phyloP scores from a whole-genome alignment of 2,888 invertebrate species.

The Harpalus rubripes region DNA sequence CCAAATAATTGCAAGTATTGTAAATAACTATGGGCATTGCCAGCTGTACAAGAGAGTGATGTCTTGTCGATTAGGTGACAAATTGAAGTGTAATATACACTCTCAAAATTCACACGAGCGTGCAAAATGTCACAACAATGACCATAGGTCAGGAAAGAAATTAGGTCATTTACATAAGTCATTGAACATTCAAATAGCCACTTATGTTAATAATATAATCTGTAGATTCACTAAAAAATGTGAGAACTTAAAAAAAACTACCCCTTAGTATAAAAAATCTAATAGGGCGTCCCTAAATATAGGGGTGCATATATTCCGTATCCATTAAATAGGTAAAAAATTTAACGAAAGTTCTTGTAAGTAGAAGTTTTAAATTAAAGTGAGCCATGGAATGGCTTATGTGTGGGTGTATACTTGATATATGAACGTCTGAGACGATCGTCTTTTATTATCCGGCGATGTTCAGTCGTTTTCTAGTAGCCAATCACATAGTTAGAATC shows the following conservation, averaged over 20 bases:
- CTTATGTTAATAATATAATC: constrained; percentile 4
- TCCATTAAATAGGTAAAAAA: neutral
- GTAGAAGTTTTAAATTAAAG: neutral
- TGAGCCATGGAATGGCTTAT: neutral
- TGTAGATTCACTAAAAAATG: neutral
- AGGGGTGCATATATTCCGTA: neutral
- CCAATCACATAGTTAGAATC: constrained; percentile 24
- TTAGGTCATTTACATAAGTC: neutral
- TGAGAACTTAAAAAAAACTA: constrained; percentile 1
- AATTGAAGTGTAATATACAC: neutral
- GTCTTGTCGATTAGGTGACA: neutral
- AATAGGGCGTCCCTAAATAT: neutral
- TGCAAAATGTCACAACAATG: constrained; percentile 59
- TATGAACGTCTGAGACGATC: constrained; percentile 9
- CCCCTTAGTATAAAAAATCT: constrained; percentile 5
- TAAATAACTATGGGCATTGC: neutral
- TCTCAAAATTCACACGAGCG: constrained; percentile 65
- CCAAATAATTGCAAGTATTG: neutral
- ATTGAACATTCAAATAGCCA: constrained; percentile 27
- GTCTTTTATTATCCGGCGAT: constrained; percentile 22
- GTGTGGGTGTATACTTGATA: neutral
- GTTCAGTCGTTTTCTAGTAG: constrained; percentile 11
- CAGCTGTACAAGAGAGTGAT: neutral
- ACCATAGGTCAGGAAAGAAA: neutral
- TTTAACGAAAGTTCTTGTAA: neutral